phyloP scores from a whole-genome alignment of 2,797 vertebrate species.

The Poecilia gillii region DNA sequence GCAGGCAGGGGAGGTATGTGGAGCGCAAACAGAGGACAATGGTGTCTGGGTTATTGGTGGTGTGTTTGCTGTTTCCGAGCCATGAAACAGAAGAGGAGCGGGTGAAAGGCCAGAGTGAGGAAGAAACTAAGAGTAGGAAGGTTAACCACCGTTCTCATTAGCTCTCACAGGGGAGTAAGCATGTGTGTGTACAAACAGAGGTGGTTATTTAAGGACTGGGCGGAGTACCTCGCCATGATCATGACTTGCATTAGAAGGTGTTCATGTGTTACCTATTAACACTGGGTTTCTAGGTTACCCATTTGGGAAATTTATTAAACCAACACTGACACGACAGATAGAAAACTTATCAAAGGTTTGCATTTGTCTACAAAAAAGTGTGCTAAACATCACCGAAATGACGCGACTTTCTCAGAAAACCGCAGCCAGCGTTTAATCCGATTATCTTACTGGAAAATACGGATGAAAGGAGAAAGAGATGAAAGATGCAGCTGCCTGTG shows the following conservation, averaged over 20 bases:
- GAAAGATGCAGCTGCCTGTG: slow-evolving; percentile 43
- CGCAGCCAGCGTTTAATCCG: slow-evolving; percentile 29
- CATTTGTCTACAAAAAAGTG: slow-evolving; percentile 25
- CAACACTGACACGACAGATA: slow-evolving; percentile 23
- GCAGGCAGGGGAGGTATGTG: slow-evolving; percentile 70
- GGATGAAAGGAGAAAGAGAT: not conserved
- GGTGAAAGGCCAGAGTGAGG: slow-evolving; percentile 46
- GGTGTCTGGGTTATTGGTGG: slow-evolving; percentile 62
- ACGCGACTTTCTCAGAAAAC: slow-evolving; percentile 9
- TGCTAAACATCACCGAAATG: slow-evolving; percentile 1
- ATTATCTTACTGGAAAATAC: slow-evolving; percentile 24
- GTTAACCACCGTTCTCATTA: slow-evolving; percentile 51
- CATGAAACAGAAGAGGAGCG: slow-evolving; percentile 46
- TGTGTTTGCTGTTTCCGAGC: slow-evolving; percentile 64
- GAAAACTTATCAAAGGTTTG: slow-evolving; percentile 36
- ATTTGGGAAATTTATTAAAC: slow-evolving; percentile 34
- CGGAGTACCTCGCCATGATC: slow-evolving; percentile 43
- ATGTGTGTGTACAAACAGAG: slow-evolving; percentile 28
- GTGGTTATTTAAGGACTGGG: slow-evolving; percentile 49
- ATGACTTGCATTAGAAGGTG: slow-evolving; percentile 52
- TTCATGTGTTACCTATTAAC: slow-evolving; percentile 72
- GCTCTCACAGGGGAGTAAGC: slow-evolving; percentile 18
- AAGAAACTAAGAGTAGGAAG: slow-evolving; percentile 31
- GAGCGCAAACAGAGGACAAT: slow-evolving; percentile 77
- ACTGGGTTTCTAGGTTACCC: slow-evolving; percentile 48